Evolutionary conservation across 2,113 vertebrate genomes (phyloP), one percentile per base, ranked within the genome.

Genomic region (Trachemys scripta): DNA sequence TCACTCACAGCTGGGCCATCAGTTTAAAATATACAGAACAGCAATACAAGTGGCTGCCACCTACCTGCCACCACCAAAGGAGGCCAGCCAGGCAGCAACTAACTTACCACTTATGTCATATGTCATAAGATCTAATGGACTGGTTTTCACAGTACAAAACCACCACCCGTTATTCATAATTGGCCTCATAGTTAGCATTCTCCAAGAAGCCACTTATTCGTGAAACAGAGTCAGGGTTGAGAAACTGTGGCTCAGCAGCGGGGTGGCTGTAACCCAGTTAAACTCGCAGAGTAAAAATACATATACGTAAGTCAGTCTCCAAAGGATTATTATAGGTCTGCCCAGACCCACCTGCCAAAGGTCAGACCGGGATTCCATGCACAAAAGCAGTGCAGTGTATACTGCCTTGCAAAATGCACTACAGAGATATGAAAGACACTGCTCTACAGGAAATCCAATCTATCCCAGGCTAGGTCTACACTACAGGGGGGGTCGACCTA

Each of bases 281-380:
- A 91, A 88, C n/a, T 78, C 82, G n/a, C 45, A 42, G 35, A 90
- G 62, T 49, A 84, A 72, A 38, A 86, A 86, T 24, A 88, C 85
- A 69, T 0, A 6, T 69, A 80, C 10, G 54, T 51, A 89, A 88
- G 1, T 78, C n/a, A 56, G 9, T 25, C 92, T 90, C 59, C 78
- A 86, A 51, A 53, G 56, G 78, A 25, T 49, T 75, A 22, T 82
- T 83, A 38, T 78, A 86, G 78, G 5, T 69, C 69, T 90, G 89
- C 80, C 92, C 6, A 65, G 62, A 31, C 13, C 29, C 29, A 62
- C 57, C 29, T 51, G 42, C 50, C 16, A 31, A 47, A n/a, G 35
- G 49, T n/a, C n/a, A n/a, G 78, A 53, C 54, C 50, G 82, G 54
- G 51, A 76, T 84, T 0, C 4, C 50, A 80, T 1, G 1, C n/a